Evolutionary conservation across 1,140 invertebrate species (phyloP).

Genomic region (Drosophila erecta): DNA sequence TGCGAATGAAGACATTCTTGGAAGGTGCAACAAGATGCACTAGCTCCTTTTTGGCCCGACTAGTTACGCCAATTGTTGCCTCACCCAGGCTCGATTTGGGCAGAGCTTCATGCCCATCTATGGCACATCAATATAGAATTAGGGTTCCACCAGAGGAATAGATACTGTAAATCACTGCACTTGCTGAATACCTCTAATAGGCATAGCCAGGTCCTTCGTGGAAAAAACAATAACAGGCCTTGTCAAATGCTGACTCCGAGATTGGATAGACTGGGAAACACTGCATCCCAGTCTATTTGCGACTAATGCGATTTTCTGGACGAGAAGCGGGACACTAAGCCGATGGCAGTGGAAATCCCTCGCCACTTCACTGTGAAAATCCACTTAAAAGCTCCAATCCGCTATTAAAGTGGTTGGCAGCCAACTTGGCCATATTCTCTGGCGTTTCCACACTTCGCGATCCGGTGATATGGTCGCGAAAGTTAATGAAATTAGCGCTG

Average conservation of each 20-base stretch:
- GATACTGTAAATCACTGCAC: no score
- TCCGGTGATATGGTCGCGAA: constrained; percentile 31
- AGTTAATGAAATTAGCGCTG: constrained; percentile 50
- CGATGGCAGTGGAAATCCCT: neutral
- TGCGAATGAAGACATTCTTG: no score
- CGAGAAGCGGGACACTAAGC: neutral
- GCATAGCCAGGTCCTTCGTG: no score
- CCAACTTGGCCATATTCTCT: neutral
- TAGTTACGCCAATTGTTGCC: neutral
- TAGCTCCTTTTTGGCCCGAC: neutral
- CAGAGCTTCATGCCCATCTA: no score
- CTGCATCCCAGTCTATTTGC: neutral
- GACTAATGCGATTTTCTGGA: constrained; percentile 3
- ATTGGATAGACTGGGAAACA: neutral
- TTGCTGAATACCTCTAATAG: no score
- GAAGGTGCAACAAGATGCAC: neutral
- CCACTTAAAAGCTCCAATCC: constrained; percentile 8
- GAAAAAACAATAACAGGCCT: no score
- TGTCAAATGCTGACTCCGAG: no score
- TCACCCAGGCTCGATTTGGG: neutral
- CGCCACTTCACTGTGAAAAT: constrained; percentile 1
- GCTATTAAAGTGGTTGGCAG: constrained; percentile 1
- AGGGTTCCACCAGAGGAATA: no score
- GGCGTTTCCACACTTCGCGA: neutral
- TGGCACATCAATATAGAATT: neutral